Percentiles rank a stretch among this genome's conserved stretches.
phyloP scores from a whole-genome alignment of 2,888 invertebrate genomes.

The Leucozona laternaria region DNA sequence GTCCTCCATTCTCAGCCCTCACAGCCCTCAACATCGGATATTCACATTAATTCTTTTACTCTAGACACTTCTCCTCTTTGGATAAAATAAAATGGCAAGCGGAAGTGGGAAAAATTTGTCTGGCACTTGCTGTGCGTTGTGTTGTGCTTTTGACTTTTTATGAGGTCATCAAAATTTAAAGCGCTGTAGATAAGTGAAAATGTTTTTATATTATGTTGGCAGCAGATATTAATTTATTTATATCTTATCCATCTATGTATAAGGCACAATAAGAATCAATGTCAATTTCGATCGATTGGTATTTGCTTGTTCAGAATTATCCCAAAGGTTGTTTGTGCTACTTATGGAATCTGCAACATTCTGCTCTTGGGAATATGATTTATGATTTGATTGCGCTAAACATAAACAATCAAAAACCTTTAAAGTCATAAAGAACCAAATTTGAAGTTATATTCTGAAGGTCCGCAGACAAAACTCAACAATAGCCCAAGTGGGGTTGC shows the following conservation, averaged over 20 bases:
- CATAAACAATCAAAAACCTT: too few species aligned
- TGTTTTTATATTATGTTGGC: slow-evolving; percentile 6
- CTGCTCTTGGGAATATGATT: too few species aligned
- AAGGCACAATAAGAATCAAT: background rate
- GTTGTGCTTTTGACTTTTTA: slow-evolving; percentile 16
- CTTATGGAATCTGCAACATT: too few species aligned
- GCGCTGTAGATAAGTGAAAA: slow-evolving; percentile 26
- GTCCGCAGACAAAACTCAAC: too few species aligned
- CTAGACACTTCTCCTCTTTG: background rate
- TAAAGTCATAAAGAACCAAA: too few species aligned
- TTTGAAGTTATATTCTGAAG: too few species aligned
- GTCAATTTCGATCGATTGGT: background rate
- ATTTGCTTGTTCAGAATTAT: background rate
- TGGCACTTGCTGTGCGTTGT: slow-evolving; percentile 1
- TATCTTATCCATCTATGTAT: background rate
- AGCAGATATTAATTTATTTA: slow-evolving; percentile 10
- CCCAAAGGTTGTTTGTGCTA: too few species aligned
- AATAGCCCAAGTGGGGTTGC: too few species aligned
- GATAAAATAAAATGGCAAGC: background rate
- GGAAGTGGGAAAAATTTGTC: slow-evolving; percentile 15
- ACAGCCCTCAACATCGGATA: background rate
- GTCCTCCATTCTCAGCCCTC: background rate
- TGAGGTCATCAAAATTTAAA: slow-evolving; percentile 27
- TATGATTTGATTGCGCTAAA: too few species aligned
- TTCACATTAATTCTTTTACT: slow-evolving; percentile 16